Conservation (phyloP, 35 echinoderm and acorn worm species). For the Patiria miniata region DNA sequence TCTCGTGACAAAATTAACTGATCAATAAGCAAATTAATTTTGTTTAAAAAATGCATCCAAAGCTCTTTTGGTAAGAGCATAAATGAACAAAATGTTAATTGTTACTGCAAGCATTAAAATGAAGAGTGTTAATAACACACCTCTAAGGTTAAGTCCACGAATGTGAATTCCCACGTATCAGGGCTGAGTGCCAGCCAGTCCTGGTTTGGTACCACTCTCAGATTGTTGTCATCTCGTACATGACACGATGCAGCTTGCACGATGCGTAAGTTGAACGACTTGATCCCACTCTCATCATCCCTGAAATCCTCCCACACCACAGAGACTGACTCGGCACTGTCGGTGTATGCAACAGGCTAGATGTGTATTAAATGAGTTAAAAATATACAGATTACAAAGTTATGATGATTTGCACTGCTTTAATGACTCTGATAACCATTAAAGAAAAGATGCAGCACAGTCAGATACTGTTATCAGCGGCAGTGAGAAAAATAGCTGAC, state of each 20-base stretch:
- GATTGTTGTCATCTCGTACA: neutral
- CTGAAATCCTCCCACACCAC: neutral
- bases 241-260: neutral
- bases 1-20: too few relatives aligned
- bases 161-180: neutral
- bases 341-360: neutral
- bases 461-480: too few relatives aligned
- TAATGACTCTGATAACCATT: too few relatives aligned
- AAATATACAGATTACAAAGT: too few relatives aligned
- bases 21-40: neutral
- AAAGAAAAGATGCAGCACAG: too few relatives aligned
- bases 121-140: neutral
- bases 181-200: neutral
- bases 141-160: neutral
- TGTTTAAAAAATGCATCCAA: neutral
- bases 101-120: neutral
- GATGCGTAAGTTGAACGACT: neutral
- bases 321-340: neutral
- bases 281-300: neutral
- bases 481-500: too few relatives aligned
- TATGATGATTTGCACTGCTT: neutral
- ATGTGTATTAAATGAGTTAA: too few relatives aligned
- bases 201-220: neutral
- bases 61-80: neutral
- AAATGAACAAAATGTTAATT: neutral